Conservation (phyloP, 2,888 invertebrate genomes). For the Sipha maydis region DNA sequence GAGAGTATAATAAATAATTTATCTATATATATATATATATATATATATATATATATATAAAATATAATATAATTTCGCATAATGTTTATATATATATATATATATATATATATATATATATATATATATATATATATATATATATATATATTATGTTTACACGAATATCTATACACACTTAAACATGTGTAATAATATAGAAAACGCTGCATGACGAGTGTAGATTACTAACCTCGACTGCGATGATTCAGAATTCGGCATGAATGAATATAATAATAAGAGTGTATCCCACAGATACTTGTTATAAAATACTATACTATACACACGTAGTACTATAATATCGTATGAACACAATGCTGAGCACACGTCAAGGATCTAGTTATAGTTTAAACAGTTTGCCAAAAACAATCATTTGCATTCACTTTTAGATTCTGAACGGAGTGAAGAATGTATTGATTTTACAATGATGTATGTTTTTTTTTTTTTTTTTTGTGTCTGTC, state of each 20-base stretch:
- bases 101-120: not conserved
- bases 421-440: constrained; percentile 2
- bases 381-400: not conserved
- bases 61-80: constrained; percentile 25
- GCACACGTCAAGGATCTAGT: not conserved
- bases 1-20: constrained; percentile 26
- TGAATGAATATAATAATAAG: not conserved
- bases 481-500: no score
- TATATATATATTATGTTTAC: not conserved
- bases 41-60: not conserved
- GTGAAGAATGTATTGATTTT: no score
- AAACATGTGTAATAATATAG: constrained; percentile 26
- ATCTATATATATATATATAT: not conserved
- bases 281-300: not conserved
- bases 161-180: no score
- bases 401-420: constrained; percentile 14
- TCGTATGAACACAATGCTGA: not conserved
- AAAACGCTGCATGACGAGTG: constrained; percentile 18
- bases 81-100: constrained; percentile 1
- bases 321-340: not conserved
- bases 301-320: not conserved
- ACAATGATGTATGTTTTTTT: no score
- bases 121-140: not conserved
- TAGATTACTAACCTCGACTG: constrained; percentile 18
- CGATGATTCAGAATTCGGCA: constrained; percentile 19